phyloP scores from a whole-genome alignment of 2,888 invertebrate species.

The Apamea crenata region DNA sequence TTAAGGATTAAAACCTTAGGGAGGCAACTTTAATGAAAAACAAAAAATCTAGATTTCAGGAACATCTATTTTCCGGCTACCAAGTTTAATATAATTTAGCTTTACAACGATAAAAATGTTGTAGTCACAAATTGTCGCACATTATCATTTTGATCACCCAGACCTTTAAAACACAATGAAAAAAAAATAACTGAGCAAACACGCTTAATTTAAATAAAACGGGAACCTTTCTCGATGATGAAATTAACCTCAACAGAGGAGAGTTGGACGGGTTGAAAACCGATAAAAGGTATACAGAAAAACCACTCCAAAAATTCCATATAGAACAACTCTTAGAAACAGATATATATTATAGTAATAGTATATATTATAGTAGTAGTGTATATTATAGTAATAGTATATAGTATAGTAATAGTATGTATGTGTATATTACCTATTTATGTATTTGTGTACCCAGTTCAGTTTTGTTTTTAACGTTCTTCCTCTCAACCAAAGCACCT shows the following conservation, averaged over 20 bases:
- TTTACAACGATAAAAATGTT: background rate
- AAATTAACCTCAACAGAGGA: slow-evolving; percentile 72
- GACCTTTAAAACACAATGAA: slow-evolving; percentile 49
- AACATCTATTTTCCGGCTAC: background rate
- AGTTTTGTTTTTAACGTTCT: no score
- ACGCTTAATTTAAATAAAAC: slow-evolving; percentile 64
- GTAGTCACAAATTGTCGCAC: slow-evolving; percentile 3
- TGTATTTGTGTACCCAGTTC: no score
- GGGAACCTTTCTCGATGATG: slow-evolving; percentile 70
- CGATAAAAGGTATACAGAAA: slow-evolving; percentile 43
- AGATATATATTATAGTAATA: no score
- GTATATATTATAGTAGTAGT: no score
- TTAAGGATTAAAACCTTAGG: background rate
- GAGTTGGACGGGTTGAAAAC: slow-evolving; percentile 66
- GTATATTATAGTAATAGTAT: no score
- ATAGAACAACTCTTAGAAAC: background rate
- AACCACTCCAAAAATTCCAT: slow-evolving; percentile 9
- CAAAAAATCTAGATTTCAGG: background rate
- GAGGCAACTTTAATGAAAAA: background rate
- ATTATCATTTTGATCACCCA: slow-evolving; percentile 32
- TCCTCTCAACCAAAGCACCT: no score
- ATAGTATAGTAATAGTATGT: no score
- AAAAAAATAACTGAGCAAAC: slow-evolving; percentile 52
- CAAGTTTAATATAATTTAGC: background rate
- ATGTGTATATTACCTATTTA: no score